A percentile compares a stretch with the other conserved stretches of the same genome.
Evolutionary conservation across 2,888 invertebrate genomes (phyloP).

Genomic region (Meandrusa payeni): DNA sequence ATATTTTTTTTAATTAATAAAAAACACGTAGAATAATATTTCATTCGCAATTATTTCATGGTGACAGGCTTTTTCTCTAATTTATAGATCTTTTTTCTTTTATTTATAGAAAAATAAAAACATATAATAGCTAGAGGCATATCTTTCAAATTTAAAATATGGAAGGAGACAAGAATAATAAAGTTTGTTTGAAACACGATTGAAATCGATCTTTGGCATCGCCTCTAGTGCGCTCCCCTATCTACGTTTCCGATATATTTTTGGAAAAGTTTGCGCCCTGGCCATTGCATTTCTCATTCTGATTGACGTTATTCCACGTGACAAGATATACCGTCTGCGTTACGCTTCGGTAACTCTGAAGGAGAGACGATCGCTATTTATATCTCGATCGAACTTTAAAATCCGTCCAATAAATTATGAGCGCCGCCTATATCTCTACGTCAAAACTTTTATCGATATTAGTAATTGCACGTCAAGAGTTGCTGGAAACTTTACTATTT

Average conservation of each 20-base stretch:
- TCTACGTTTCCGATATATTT: slow-evolving; percentile 43
- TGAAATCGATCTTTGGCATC: slow-evolving; percentile 57
- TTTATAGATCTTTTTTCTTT: too few relatives aligned
- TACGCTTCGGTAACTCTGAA: slow-evolving; percentile 28
- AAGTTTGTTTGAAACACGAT: slow-evolving; percentile 52
- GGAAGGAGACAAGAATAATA: slow-evolving; percentile 50
- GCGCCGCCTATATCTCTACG: slow-evolving; percentile 30
- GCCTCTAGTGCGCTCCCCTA: slow-evolving; percentile 44
- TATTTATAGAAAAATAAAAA: too few relatives aligned
- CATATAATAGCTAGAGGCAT: slow-evolving; percentile 30
- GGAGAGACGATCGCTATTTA: slow-evolving; percentile 28
- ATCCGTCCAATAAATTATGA: slow-evolving; percentile 26
- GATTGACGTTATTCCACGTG: slow-evolving; percentile 31
- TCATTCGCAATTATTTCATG: too few relatives aligned
- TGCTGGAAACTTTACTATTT: slow-evolving; percentile 35
- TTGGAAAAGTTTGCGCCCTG: slow-evolving; percentile 42
- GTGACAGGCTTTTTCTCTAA: too few relatives aligned
- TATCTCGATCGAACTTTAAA: slow-evolving; percentile 32
- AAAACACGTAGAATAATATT: too few relatives aligned
- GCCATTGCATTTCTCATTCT: slow-evolving; percentile 37
- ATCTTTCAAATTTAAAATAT: too few relatives aligned
- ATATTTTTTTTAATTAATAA: too few relatives aligned
- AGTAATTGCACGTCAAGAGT: slow-evolving; percentile 40
- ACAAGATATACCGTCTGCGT: slow-evolving; percentile 26
- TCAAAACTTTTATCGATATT: slow-evolving; percentile 39